These are phyloP conservation scores for Siniperca knerii DNA, from an alignment of 2,113 vertebrate species.

Conservation along the genomic window DNA sequence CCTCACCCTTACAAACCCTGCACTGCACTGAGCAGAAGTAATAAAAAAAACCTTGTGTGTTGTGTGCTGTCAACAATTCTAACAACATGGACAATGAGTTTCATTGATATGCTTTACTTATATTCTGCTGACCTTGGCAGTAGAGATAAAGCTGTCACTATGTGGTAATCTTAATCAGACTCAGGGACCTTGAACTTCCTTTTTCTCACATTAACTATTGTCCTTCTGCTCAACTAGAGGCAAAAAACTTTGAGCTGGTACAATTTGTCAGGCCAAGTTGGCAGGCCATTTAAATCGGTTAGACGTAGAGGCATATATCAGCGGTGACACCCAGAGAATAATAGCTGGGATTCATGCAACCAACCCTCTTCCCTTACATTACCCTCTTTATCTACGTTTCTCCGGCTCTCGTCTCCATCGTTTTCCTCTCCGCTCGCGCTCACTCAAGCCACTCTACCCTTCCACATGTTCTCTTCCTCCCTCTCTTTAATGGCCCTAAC, in stretches of 20 bases:
- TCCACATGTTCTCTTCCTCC: conserved; percentile 12
- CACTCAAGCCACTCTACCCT: not conserved
- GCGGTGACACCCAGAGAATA: conserved; percentile 51
- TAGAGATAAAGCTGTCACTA: conserved; percentile 1
- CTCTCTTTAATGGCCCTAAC: conserved; percentile 31
- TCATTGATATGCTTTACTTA: not conserved
- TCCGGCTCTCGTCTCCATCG: not conserved
- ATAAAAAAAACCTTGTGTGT: not conserved
- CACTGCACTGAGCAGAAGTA: not conserved
- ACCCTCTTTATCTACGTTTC: conserved; percentile 36
- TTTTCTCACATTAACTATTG: conserved; percentile 35
- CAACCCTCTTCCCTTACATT: not conserved
- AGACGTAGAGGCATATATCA: conserved; percentile 45
- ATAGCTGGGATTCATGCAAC: conserved; percentile 42
- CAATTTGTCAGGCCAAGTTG: conserved; percentile 57
- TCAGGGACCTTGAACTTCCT: conserved; percentile 3
- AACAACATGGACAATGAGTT: not conserved
- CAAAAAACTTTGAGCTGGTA: conserved; percentile 45
- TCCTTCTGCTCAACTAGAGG: not conserved
- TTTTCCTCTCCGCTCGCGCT: not conserved
- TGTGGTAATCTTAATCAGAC: conserved; percentile 16
- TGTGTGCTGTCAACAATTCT: not conserved
- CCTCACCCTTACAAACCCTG: too few relatives aligned
- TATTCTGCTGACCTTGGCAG: not conserved
- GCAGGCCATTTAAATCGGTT: conserved; percentile 63